Conservation (phyloP, 2,888 invertebrate species). For the Drosophila affinis region DNA sequence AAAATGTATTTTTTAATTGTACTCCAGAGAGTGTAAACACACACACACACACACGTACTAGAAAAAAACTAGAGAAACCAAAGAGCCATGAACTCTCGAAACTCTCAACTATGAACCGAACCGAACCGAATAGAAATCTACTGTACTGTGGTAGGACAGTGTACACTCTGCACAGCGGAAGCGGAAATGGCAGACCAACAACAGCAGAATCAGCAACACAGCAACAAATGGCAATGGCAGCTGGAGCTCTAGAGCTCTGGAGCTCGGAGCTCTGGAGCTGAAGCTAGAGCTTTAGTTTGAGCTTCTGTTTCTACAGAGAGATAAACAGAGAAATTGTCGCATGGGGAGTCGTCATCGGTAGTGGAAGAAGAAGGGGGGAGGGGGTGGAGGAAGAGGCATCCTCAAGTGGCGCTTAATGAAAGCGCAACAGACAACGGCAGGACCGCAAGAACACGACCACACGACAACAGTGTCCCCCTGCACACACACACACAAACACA, state of each 20-base stretch:
- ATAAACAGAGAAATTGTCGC: constrained; percentile 13
- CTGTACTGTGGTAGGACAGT: not conserved
- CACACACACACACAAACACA: constrained; percentile 12
- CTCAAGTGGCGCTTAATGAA: constrained; percentile 77
- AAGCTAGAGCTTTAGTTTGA: constrained; percentile 24
- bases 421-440: constrained; percentile 70
- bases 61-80: constrained; percentile 21
- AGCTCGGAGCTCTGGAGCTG: not conserved
- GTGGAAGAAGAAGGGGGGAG: not conserved
- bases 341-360: constrained; percentile 12
- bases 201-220: constrained; percentile 65
- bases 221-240: constrained; percentile 59
- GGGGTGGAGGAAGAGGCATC: constrained; percentile 63
- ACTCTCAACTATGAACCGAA: constrained; percentile 50
- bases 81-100: constrained; percentile 62
- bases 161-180: constrained; percentile 47
- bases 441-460: constrained; percentile 53
- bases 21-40: constrained; percentile 75
- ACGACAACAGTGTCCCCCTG: constrained; percentile 32
- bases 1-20: constrained; percentile 79
- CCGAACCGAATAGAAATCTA: constrained; percentile 13
- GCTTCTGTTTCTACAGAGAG: constrained; percentile 48
- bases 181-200: constrained; percentile 76
- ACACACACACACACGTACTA: constrained; percentile 39
- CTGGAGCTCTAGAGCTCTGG: constrained; percentile 13